Conservation (phyloP, 2,797 vertebrate genomes). For the Syngnathus acus region DNA sequence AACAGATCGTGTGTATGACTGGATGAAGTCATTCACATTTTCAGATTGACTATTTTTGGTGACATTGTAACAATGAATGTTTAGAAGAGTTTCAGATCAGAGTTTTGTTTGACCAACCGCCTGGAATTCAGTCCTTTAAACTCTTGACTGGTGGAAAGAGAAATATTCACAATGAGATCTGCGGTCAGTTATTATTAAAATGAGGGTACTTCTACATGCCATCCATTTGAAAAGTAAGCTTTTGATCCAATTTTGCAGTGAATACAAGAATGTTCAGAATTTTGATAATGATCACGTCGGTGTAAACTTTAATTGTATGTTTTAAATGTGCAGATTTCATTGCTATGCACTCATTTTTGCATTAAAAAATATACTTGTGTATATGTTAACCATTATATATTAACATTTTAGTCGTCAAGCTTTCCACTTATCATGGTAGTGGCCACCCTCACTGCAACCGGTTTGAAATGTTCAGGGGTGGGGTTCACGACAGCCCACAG, state of each 20-base stretch:
- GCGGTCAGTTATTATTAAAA: neutral
- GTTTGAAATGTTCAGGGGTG: neutral
- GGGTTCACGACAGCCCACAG: neutral
- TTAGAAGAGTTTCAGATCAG: neutral
- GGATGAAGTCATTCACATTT: neutral
- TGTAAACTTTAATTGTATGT: too few species aligned
- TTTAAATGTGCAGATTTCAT: too few species aligned
- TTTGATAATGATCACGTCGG: neutral
- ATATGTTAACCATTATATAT: too few species aligned
- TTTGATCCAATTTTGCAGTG: neutral
- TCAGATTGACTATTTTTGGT: neutral
- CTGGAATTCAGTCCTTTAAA: conserved; percentile 4
- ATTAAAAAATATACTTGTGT: neutral
- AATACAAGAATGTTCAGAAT: neutral
- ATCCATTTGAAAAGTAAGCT: neutral
- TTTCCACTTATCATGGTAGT: neutral
- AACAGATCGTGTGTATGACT: neutral
- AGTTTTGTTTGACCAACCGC: neutral
- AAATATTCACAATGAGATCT: neutral
- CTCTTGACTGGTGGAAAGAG: neutral
- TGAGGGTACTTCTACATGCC: neutral
- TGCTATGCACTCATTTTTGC: neutral
- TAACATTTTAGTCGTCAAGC: neutral
- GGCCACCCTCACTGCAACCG: neutral
- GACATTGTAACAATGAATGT: neutral